These are phyloP conservation scores for Carassius gibelio DNA, from an alignment of 2,113 vertebrate genomes.

Conservation along the genomic window DNA sequence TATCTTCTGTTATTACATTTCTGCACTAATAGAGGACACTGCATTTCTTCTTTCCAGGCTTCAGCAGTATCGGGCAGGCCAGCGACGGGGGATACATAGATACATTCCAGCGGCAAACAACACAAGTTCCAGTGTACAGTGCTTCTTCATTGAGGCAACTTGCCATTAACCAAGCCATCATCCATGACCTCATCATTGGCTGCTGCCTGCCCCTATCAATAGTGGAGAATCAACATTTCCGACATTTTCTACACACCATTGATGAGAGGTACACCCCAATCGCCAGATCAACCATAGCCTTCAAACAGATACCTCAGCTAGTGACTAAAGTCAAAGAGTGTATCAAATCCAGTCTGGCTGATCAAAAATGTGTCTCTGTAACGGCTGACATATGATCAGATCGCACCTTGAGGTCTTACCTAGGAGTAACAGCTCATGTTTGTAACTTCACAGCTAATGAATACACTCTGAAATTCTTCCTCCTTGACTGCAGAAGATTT, in stretches of 20 bases:
- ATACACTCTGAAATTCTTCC: neutral
- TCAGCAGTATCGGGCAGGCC: neutral
- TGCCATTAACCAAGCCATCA: neutral
- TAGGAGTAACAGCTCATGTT: no score
- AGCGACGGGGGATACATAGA: neutral
- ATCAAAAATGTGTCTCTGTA: no score
- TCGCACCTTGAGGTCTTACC: no score
- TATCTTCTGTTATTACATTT: neutral
- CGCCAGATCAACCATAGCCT: neutral
- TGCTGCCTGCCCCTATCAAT: neutral
- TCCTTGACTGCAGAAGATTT: neutral
- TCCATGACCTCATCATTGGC: neutral
- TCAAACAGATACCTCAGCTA: neutral
- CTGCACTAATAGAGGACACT: neutral
- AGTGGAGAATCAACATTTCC: neutral
- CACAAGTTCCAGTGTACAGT: neutral
- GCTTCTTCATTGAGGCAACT: neutral
- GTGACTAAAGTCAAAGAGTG: neutral
- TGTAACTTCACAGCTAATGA: no score
- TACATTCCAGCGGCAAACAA: neutral
- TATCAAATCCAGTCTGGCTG: neutral
- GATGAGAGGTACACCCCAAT: neutral
- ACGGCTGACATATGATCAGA: no score
- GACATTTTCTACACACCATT: neutral
- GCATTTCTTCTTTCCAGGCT: neutral